A percentile compares a stretch with the other conserved stretches of the same genome.
These are phyloP conservation scores for Acanthurus leucopareius DNA, from an alignment of 2,797 vertebrate species.

Conservation along the genomic window DNA sequence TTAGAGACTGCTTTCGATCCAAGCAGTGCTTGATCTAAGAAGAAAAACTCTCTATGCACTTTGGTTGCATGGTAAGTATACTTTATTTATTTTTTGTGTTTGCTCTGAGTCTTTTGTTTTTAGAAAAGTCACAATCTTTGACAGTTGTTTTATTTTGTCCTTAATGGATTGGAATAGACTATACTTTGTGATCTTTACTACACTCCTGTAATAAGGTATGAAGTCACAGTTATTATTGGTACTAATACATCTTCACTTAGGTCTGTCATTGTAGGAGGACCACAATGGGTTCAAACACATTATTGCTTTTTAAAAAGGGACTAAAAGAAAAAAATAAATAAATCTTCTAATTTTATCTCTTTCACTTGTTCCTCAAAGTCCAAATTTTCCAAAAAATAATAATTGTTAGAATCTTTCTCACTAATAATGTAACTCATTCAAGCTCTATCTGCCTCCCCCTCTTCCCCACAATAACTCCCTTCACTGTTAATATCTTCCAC, in stretches of 20 bases:
- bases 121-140: too few species aligned
- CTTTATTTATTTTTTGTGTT: too few species aligned
- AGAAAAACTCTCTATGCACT: too few species aligned
- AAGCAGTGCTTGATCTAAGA: neutral
- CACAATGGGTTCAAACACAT: neutral
- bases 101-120: too few species aligned
- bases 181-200: neutral
- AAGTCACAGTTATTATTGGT: neutral
- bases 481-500: slow-evolving; percentile 88
- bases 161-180: neutral
- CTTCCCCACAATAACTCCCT: slow-evolving; percentile 62
- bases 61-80: too few species aligned
- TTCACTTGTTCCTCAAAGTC: neutral
- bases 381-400: neutral
- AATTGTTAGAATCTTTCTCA: neutral
- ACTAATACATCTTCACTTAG: neutral
- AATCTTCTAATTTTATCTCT: neutral
- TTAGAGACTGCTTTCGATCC: neutral
- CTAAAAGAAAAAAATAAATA: neutral
- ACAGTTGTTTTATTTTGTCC: too few species aligned
- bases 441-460: slow-evolving; percentile 12
- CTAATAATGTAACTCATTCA: neutral
- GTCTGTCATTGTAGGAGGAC: neutral
- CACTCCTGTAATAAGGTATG: neutral
- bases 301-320: neutral